These are phyloP conservation scores for Cerastis leucographa DNA, from an alignment of 2,888 invertebrate species.

Conservation along the genomic window DNA sequence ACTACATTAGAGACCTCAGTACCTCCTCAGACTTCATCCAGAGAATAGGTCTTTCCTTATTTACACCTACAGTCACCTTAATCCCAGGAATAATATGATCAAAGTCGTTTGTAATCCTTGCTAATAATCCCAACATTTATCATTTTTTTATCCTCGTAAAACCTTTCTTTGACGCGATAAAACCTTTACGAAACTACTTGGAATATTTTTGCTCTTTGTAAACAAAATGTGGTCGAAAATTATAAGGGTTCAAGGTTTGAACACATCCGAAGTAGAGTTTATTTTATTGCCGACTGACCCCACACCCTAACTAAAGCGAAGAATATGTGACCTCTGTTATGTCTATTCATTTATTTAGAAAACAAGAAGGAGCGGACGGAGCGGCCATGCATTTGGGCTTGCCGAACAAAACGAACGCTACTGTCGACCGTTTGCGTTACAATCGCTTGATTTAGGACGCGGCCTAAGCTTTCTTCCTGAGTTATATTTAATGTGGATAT, in stretches of 20 bases:
- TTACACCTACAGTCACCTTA: not conserved
- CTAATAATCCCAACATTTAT: not conserved
- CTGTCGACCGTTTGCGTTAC: too few relatives aligned
- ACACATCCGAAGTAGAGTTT: conserved; percentile 15
- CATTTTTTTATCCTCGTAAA: not conserved
- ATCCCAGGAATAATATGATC: not conserved
- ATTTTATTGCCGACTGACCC: conserved; percentile 22
- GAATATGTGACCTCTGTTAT: not conserved
- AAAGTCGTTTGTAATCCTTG: not conserved
- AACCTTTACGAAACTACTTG: not conserved
- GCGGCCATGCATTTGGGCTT: not conserved
- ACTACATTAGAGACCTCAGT: not conserved
- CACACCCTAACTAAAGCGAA: conserved; percentile 8
- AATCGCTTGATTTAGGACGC: not conserved
- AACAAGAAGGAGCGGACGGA: not conserved
- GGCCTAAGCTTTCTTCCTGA: conserved; percentile 22
- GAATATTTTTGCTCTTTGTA: conserved; percentile 7
- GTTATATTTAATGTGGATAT: conserved; percentile 26
- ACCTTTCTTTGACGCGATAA: not conserved
- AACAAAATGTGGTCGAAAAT: conserved; percentile 34
- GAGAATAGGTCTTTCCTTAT: not conserved
- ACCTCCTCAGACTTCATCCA: not conserved
- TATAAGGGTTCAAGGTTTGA: not conserved
- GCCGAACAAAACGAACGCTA: not conserved
- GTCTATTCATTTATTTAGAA: not conserved